These are phyloP conservation scores for Cephus pulcher DNA, from an alignment of 2,888 invertebrate genomes.

Conservation along the genomic window DNA sequence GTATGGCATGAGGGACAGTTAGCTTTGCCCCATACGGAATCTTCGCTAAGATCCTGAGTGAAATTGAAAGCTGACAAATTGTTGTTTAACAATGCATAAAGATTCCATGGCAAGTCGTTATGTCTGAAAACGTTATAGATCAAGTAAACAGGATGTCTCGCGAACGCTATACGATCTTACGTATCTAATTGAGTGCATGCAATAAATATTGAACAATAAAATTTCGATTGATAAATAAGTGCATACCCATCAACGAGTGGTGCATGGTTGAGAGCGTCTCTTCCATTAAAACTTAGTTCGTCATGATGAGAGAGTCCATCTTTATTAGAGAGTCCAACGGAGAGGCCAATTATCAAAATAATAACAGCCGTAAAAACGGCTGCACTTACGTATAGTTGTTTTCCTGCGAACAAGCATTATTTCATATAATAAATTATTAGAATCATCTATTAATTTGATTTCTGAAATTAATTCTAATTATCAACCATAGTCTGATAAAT, in stretches of 20 bases:
- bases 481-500: too few species aligned
- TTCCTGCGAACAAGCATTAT: slow-evolving; percentile 23
- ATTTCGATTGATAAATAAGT: slow-evolving; percentile 7
- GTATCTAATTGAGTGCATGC: neutral
- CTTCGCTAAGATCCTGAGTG: slow-evolving; percentile 58
- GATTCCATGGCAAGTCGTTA: slow-evolving; percentile 68
- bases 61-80: slow-evolving; percentile 63
- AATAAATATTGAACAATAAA: neutral
- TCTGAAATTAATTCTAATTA: too few species aligned
- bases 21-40: slow-evolving; percentile 62
- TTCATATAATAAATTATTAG: neutral
- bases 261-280: slow-evolving; percentile 52
- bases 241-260: slow-evolving; percentile 62
- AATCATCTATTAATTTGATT: too few species aligned
- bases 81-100: slow-evolving; percentile 62
- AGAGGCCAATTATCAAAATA: slow-evolving; percentile 36
- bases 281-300: slow-evolving; percentile 44
- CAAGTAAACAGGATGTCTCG: too few species aligned
- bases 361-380: slow-evolving; percentile 29
- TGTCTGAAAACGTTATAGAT: slow-evolving; percentile 56
- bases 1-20: slow-evolving; percentile 65
- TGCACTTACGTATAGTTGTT: slow-evolving; percentile 41
- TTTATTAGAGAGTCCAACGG: slow-evolving; percentile 35
- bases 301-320: slow-evolving; percentile 7
- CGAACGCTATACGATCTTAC: too few species aligned